Evolutionary conservation across 2,113 vertebrate genomes (phyloP).

Genomic region (Mellivora capensis): DNA sequence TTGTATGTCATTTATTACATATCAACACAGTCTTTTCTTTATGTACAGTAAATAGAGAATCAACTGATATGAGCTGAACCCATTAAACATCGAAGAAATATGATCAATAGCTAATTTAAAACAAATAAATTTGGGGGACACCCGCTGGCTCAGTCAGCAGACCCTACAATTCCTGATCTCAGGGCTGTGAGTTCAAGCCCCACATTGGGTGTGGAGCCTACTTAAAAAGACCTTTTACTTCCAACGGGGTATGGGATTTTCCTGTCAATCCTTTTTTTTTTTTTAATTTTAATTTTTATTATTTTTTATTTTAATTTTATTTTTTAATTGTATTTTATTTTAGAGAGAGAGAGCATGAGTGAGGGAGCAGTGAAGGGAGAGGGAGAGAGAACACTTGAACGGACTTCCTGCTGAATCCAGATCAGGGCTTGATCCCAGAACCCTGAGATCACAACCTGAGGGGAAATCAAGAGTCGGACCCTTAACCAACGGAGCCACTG

Average conservation of each 20-base stretch:
- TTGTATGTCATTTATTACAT: neutral
- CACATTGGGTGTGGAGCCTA: neutral
- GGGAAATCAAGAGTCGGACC: neutral
- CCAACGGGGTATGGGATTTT: neutral
- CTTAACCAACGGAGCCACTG: fast-evolving
- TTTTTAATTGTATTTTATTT: neutral
- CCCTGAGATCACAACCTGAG: neutral
- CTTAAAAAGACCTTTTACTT: neutral
- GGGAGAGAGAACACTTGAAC: neutral
- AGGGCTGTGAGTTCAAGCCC: neutral
- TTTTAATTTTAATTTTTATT: neutral
- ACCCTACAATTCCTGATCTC: neutral
- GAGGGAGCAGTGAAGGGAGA: neutral
- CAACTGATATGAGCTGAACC: neutral
- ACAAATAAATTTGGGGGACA: neutral
- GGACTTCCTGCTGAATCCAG: neutral
- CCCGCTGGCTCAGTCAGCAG: neutral
- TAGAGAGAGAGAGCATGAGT: neutral
- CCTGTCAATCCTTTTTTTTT: neutral
- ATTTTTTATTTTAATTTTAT: too few relatives aligned
- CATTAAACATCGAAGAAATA: neutral
- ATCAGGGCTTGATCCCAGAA: neutral
- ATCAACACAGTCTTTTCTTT: neutral
- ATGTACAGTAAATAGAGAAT: fast-evolving
- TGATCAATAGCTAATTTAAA: neutral